phyloP scores from a whole-genome alignment of 2,888 invertebrate species.

The Cylindroiulus punctatus region DNA sequence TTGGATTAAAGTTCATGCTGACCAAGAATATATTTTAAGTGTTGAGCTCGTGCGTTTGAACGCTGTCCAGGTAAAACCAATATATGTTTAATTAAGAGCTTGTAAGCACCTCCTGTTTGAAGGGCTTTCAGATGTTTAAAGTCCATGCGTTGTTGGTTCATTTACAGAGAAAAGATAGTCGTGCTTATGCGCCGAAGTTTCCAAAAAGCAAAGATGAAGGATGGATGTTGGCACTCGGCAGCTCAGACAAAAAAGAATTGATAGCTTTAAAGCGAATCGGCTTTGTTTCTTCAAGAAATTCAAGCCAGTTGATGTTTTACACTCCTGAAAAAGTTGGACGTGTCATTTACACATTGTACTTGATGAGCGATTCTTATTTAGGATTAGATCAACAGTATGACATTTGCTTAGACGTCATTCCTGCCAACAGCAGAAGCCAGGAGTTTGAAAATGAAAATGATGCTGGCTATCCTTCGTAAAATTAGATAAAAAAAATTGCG shows the following conservation, averaged over 20 bases:
- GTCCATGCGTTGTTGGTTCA: neutral
- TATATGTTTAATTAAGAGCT: neutral
- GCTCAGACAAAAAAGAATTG: constrained; percentile 76
- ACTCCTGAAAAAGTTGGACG: constrained; percentile 73
- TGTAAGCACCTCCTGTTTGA: neutral
- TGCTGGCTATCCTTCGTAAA: neutral
- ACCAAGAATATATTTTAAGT: constrained; percentile 78
- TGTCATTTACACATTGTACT: constrained; percentile 80
- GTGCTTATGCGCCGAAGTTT: constrained; percentile 83
- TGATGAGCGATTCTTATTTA: constrained; percentile 92
- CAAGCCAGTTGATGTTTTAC: constrained; percentile 72
- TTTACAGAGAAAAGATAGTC: constrained; percentile 50
- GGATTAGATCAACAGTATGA: constrained; percentile 92
- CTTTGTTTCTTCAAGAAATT: constrained; percentile 61
- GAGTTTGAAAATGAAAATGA: constrained; percentile 47
- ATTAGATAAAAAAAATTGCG: neutral
- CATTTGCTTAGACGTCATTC: constrained; percentile 66
- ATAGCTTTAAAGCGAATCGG: constrained; percentile 81
- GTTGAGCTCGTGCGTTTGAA: constrained; percentile 67
- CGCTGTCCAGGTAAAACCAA: constrained; percentile 62
- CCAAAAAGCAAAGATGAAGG: constrained; percentile 94
- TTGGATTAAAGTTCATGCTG: constrained; percentile 75
- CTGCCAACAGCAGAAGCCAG: constrained; percentile 51
- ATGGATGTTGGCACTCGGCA: constrained; percentile 91
- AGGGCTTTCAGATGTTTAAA: neutral